phyloP scores from a whole-genome alignment of 2,113 vertebrate species.

The western clawed frog (Xenopus tropicalis) region UCB_Xtro_10.0 CM004450.2:2203001-2203500 shows the following conservation, averaged over 20 bases:
- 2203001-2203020: slow-evolving; percentile 99
- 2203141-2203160: slow-evolving; percentile 5
- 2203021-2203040: slow-evolving; percentile 99
- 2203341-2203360: slow-evolving; percentile 17
- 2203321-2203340: slow-evolving; percentile 20
- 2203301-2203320: slow-evolving; percentile 14
- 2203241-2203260: slow-evolving; percentile 23
- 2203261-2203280: slow-evolving; percentile 14
- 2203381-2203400: slow-evolving; percentile 16
- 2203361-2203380: slow-evolving; percentile 19
- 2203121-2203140: slow-evolving; percentile 99
- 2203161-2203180: slow-evolving; percentile 22
- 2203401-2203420: slow-evolving; percentile 19
- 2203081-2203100: slow-evolving; percentile 98
- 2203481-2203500: slow-evolving; percentile 17
- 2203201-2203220: slow-evolving; percentile 21
- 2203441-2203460: slow-evolving; percentile 18
- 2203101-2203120: slow-evolving; percentile 99
- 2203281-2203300: slow-evolving; percentile 20
- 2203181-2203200: slow-evolving; percentile 25
- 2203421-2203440: slow-evolving; percentile 15
- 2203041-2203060: slow-evolving; percentile 99
- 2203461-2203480: slow-evolving; percentile 17
- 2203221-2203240: slow-evolving; percentile 14
- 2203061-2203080: slow-evolving; percentile 99